phyloP scores from a whole-genome alignment of 2,797 vertebrate genomes.

The Anabacerthia variegaticeps region DNA sequence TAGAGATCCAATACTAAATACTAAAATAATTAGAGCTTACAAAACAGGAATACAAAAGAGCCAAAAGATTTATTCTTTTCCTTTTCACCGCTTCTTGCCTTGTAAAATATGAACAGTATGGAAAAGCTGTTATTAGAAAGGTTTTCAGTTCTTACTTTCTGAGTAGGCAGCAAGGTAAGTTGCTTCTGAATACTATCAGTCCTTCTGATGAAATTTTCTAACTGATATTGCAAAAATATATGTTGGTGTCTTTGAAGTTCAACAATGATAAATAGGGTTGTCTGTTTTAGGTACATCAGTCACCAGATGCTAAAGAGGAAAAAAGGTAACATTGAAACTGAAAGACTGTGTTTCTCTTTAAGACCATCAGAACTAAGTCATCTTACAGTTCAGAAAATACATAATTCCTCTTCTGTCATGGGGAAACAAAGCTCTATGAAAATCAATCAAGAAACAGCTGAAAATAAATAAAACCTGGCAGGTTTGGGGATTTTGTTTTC shows the following conservation, averaged over 20 bases:
- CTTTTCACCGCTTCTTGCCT: background rate
- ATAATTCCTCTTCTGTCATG: background rate
- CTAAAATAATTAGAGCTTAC: background rate
- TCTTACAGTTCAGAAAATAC: background rate
- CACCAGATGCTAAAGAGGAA: background rate
- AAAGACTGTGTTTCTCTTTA: background rate
- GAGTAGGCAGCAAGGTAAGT: background rate
- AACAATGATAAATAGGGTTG: background rate
- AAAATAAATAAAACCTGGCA: background rate
- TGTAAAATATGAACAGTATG: background rate
- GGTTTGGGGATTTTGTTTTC: background rate
- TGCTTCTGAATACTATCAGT: background rate
- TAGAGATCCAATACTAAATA: background rate
- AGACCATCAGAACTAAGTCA: background rate
- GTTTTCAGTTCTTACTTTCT: background rate
- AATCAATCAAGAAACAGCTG: background rate
- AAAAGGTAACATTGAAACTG: background rate
- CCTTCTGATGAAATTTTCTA: background rate
- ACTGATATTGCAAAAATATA: background rate
- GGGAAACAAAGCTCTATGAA: background rate
- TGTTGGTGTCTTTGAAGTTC: background rate
- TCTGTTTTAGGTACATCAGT: background rate
- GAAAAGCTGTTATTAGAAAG: background rate
- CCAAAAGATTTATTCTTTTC: background rate
- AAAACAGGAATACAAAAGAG: background rate